Percentiles rank a stretch among this genome's conserved stretches.
These are phyloP conservation scores for Unio pictorum DNA, from an alignment of 2,888 invertebrate genomes.

Conservation along the genomic window DNA sequence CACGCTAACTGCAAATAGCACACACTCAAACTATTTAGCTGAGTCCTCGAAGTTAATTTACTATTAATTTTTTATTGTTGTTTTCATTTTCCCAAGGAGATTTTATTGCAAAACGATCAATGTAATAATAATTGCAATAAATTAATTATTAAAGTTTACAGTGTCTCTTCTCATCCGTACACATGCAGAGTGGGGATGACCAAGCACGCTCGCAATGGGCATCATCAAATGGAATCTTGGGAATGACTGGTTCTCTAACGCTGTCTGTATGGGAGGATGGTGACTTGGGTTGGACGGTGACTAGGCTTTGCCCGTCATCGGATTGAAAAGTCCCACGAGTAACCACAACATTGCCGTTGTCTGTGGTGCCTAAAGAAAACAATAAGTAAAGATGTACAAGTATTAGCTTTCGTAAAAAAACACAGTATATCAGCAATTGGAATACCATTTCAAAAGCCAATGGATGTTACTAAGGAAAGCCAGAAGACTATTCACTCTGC, in stretches of 20 bases:
- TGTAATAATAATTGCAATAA: too few species aligned
- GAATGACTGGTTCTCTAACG: conserved; percentile 35
- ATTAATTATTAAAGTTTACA: conserved; percentile 33
- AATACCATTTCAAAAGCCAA: too few species aligned
- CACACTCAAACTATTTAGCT: too few species aligned
- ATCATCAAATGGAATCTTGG: conserved; percentile 50
- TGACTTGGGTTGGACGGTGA: conserved; percentile 40
- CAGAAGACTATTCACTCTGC: too few species aligned
- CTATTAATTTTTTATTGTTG: background rate
- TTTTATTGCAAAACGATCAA: too few species aligned
- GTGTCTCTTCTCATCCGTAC: conserved; percentile 37
- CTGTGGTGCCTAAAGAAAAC: too few species aligned
- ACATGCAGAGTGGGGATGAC: conserved; percentile 45
- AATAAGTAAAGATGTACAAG: too few species aligned
- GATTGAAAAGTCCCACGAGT: conserved; percentile 42
- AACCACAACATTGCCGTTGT: conserved; percentile 40
- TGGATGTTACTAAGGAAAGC: too few species aligned
- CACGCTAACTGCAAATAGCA: too few species aligned
- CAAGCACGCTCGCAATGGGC: conserved; percentile 60
- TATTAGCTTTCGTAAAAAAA: too few species aligned
- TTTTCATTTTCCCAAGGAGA: background rate
- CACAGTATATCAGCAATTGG: too few species aligned
- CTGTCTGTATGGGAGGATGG: conserved; percentile 28
- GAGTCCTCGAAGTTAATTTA: too few species aligned
- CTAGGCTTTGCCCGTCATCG: conserved; percentile 22